A percentile compares a stretch with the other conserved stretches of the same genome.
These are phyloP conservation scores for Sebastes paucispinis DNA, from an alignment of 2,797 vertebrate species.

Conservation along the genomic window DNA sequence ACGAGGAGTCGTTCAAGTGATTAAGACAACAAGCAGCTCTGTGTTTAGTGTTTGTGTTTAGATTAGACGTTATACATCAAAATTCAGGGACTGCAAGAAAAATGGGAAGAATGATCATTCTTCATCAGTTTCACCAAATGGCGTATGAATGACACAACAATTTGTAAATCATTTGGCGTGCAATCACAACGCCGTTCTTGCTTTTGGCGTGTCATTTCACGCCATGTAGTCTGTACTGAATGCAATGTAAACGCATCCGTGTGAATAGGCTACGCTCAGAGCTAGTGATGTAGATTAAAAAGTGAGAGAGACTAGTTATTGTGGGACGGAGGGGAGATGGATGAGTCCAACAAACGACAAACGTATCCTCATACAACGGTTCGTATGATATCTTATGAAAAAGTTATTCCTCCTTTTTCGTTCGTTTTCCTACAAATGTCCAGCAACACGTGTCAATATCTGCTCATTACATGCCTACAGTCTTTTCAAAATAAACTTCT, in stretches of 20 bases:
- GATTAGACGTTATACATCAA: not conserved
- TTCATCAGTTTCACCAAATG: not conserved
- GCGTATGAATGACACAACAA: not conserved
- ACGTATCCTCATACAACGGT: too few species aligned
- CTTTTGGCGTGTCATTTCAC: not conserved
- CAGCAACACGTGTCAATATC: not conserved
- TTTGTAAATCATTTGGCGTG: not conserved
- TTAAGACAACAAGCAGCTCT: not conserved
- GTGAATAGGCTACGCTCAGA: not conserved
- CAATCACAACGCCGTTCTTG: not conserved
- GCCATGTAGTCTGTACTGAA: not conserved
- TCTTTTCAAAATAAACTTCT: not conserved
- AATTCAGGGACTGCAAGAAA: not conserved
- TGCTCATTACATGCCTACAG: not conserved
- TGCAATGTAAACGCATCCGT: not conserved
- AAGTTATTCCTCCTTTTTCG: not conserved
- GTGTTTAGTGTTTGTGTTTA: not conserved
- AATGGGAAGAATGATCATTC: not conserved
- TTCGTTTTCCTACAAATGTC: not conserved
- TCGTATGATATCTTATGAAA: too few species aligned
- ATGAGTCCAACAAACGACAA: too few species aligned
- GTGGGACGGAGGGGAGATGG: too few species aligned
- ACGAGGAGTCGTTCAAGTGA: not conserved
- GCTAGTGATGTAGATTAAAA: too few species aligned
- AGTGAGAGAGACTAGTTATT: too few species aligned